Conservation (phyloP, 2,797 vertebrate genomes). For the Hydrocynus forskahlii region DNA sequence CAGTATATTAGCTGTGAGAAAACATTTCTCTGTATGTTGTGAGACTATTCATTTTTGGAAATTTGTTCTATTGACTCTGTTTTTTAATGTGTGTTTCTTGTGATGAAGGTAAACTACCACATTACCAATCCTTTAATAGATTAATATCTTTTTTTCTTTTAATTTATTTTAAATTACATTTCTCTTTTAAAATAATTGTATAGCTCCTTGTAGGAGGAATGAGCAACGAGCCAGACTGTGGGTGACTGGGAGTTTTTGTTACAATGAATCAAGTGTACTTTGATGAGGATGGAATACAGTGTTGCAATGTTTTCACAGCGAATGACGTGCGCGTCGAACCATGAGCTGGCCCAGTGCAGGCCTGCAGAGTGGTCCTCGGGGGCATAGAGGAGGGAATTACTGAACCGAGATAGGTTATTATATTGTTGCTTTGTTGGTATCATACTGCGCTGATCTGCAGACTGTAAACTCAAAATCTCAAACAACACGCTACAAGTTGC, state of each 20-base stretch:
- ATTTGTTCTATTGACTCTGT: no score
- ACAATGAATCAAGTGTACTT: conserved; percentile 27
- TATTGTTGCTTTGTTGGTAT: conserved; percentile 20
- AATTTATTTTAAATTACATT: background rate
- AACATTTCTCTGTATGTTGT: no score
- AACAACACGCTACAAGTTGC: conserved; percentile 52
- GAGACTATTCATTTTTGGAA: no score
- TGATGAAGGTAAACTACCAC: no score
- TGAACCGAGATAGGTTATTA: conserved; percentile 48
- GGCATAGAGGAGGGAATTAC: conserved; percentile 38
- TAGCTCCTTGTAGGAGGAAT: background rate
- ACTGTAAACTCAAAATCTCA: conserved; percentile 53
- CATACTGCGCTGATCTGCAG: conserved; percentile 39
- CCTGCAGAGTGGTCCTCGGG: conserved; percentile 31
- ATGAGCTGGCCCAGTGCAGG: conserved; percentile 34
- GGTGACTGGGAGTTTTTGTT: conserved; percentile 9
- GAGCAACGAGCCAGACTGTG: background rate
- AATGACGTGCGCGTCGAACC: conserved; percentile 44
- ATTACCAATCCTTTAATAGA: no score
- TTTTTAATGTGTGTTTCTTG: no score
- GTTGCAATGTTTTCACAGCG: conserved; percentile 51
- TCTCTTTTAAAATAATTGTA: background rate
- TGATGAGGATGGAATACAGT: conserved; percentile 24
- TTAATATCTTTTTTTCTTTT: no score
- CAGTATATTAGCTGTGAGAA: no score